Conservation (phyloP, 1,140 invertebrate genomes). For the Ceratosolen fusciceps region DNA sequence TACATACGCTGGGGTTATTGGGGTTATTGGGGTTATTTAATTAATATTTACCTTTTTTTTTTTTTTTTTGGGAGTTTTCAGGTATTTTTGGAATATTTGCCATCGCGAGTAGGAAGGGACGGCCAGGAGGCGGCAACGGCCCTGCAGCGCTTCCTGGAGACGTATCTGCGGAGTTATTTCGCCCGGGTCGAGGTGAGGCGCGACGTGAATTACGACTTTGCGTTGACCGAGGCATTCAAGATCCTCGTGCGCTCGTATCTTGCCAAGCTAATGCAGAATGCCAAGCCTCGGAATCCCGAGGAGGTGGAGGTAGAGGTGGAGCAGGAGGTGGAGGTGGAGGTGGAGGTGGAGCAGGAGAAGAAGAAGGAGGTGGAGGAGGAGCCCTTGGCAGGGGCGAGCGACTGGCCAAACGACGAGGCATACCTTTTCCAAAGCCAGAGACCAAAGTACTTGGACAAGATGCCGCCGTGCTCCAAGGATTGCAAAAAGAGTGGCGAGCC, state of each 20-base stretch:
- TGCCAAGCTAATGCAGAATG: conserved; percentile 71
- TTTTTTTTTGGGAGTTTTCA: too few relatives aligned
- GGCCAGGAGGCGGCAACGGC: conserved; percentile 71
- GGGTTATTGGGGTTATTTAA: too few relatives aligned
- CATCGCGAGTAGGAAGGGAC: conserved; percentile 73
- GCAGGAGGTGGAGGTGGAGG: conserved; percentile 34
- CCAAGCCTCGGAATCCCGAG: conserved; percentile 57
- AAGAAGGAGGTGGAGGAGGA: conserved; percentile 55
- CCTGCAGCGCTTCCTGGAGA: conserved; percentile 73
- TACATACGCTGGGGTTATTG: too few relatives aligned
- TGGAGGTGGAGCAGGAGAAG: conserved; percentile 53
- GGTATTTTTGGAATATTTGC: conserved; percentile 75
- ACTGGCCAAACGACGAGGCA: conserved; percentile 57
- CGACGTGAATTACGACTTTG: conserved; percentile 67
- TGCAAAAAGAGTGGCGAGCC: conserved; percentile 57
- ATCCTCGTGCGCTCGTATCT: conserved; percentile 74
- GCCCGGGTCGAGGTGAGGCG: conserved; percentile 58
- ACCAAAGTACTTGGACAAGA: conserved; percentile 70
- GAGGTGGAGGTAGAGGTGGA: conserved; percentile 57
- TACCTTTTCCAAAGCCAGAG: conserved; percentile 69
- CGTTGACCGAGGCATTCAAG: conserved; percentile 72
- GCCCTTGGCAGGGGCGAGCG: not conserved
- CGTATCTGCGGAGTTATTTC: conserved; percentile 70
- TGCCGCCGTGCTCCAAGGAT: conserved; percentile 68
- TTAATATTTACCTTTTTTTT: too few relatives aligned